A percentile compares a stretch with the other conserved stretches of the same genome.
These are phyloP conservation scores for Gouania willdenowi DNA, from an alignment of 2,797 vertebrate genomes.

Conservation along the genomic window DNA sequence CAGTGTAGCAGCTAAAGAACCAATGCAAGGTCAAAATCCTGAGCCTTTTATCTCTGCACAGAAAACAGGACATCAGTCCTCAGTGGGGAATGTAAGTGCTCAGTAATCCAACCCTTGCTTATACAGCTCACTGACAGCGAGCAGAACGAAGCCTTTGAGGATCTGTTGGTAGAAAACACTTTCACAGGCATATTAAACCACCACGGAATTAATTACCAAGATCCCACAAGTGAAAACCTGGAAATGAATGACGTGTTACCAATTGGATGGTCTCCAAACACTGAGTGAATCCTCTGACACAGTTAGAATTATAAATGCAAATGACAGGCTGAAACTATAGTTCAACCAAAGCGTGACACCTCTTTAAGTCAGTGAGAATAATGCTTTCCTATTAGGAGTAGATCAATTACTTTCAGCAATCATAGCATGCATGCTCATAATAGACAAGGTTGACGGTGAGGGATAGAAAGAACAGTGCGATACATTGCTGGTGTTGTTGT, in stretches of 20 bases:
- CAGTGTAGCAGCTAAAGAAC: not conserved
- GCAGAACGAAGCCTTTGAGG: not conserved
- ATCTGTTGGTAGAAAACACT: not conserved
- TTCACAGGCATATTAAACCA: slow-evolving; percentile 1
- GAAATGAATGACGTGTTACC: not conserved
- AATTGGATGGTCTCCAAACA: not conserved
- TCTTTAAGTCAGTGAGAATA: not conserved
- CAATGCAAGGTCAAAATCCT: not conserved
- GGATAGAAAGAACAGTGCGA: not conserved
- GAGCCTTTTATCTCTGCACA: slow-evolving; percentile 4
- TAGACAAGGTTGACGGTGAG: not conserved
- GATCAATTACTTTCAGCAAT: not conserved
- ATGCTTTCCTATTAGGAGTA: not conserved
- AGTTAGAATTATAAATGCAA: not conserved
- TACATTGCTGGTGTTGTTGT: too few relatives aligned
- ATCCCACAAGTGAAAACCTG: not conserved
- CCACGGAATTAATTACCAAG: not conserved
- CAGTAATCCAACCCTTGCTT: not conserved
- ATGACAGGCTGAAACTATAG: not conserved
- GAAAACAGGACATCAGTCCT: not conserved
- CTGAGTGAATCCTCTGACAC: not conserved
- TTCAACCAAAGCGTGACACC: slow-evolving; percentile 1
- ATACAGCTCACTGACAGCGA: slow-evolving; percentile 1
- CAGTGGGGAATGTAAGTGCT: not conserved
- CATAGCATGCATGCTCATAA: not conserved